Evolutionary conservation across 53 echinoderm and acorn worm genomes (phyloP).

Genomic region (Pentamera pediparva): DNA sequence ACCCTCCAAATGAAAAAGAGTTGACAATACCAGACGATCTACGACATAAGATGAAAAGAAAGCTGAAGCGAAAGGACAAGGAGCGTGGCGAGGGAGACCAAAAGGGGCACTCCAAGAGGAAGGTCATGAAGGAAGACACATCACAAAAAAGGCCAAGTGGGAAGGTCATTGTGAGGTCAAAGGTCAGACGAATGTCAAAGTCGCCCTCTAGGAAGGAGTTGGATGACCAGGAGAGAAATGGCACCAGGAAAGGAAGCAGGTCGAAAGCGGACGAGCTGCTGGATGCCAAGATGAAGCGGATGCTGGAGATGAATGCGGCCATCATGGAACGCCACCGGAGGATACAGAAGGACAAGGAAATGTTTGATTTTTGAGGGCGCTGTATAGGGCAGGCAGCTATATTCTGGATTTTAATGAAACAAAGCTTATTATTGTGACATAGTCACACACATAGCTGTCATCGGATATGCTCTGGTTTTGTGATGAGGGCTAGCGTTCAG

Average conservation of each 20-base stretch:
- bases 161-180: not conserved
- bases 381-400: too few relatives aligned
- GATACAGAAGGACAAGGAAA: conserved; percentile 87
- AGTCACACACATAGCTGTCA: too few relatives aligned
- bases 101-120: conserved; percentile 4
- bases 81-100: not conserved
- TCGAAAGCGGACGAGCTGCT: conserved; percentile 22
- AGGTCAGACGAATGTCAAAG: not conserved
- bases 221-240: conserved; percentile 5
- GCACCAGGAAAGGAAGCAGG: conserved; percentile 28
- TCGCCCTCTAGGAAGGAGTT: not conserved
- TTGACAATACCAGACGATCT: conserved; percentile 23
- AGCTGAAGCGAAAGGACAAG: not conserved
- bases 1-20: not conserved
- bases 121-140: conserved; percentile 13
- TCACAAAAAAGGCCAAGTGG: not conserved
- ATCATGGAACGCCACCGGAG: conserved; percentile 73
- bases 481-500: too few relatives aligned
- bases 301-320: conserved; percentile 84
- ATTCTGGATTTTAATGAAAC: too few relatives aligned
- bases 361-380: conserved; percentile 74
- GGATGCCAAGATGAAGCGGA: conserved; percentile 65
- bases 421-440: too few relatives aligned
- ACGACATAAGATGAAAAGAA: conserved; percentile 23
- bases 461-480: too few relatives aligned